Base-by-base conservation (phyloP, 2,797 vertebrate genomes). In the Bucorvus abyssinicus region DNA sequence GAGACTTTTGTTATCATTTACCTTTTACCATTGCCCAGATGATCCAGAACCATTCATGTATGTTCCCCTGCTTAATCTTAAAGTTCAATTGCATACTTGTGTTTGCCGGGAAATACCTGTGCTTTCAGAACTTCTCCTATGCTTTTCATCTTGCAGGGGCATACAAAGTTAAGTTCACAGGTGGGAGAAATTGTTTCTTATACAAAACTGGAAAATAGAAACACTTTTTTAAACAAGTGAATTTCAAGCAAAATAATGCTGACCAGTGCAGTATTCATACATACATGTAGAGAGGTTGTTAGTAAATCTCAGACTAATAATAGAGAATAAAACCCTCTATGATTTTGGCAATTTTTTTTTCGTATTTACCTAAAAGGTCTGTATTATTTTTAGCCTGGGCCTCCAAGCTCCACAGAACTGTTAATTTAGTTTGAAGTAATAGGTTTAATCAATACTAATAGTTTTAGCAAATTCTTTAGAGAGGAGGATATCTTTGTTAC, bases 1-100 rank as follows among this genome's bases (percentile, higher is more conserved):
- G 94, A 84, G 10, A 73, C 89, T 38, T 87, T 82, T 42, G 90
- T 97, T 14, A 97, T 97, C 20, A 40, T 98, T 94, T 98, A 98
- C 79, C 93, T 98, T 84, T 95, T 98, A 70, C 98, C 97, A 5
- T 98, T 97, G 47, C 98, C 98, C 60, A 97, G 97, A 40, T 15
- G 97, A 98, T 89, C 97, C 97, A 64, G 95, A 98, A 90, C 97
- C 94, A 0, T 98, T 98, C 12, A 69, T 61, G 97, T 98, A 64
- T 60, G 91, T 96, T 56, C 14, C 73, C 13, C 13, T 57, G 20
- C 15, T 84, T 57, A 21, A 24, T 44, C 40, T 86, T 59, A 4
- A 75, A 40, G n/a, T 61, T 85, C 34, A 38, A 2, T 34, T n/a
- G 53, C 6, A 14, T 70, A 26, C 30, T 45, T 77, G 29, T 49